Conservation (phyloP, 1,140 invertebrate genomes). For the Philotrypesis tridentata region DNA sequence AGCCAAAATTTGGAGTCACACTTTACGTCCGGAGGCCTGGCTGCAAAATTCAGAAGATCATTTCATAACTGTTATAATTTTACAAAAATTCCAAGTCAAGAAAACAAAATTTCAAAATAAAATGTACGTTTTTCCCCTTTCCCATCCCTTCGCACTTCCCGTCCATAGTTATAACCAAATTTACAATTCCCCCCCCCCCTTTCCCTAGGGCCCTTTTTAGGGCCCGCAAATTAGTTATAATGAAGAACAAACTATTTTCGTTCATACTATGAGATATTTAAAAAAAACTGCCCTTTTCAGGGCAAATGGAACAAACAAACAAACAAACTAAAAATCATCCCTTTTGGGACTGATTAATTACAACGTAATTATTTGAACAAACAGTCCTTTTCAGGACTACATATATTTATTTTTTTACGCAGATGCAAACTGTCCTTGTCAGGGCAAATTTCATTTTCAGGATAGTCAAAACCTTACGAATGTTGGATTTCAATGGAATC, state of each 20-base stretch:
- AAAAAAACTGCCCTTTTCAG: slow-evolving; percentile 63
- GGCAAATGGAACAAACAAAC: slow-evolving; percentile 34
- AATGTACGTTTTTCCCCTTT: slow-evolving; percentile 16
- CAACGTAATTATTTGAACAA: slow-evolving; percentile 30
- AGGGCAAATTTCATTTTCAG: slow-evolving; percentile 41
- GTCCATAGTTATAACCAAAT: slow-evolving; percentile 31
- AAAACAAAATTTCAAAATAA: slow-evolving; percentile 42
- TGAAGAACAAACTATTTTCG: slow-evolving; percentile 51
- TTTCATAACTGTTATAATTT: neutral
- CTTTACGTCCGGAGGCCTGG: neutral
- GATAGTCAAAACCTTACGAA: neutral
- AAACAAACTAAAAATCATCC: slow-evolving; percentile 33
- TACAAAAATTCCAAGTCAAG: neutral
- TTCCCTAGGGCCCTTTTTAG: slow-evolving; percentile 70
- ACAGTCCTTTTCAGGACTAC: slow-evolving; percentile 58
- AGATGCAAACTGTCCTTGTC: slow-evolving; percentile 46
- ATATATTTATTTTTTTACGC: neutral
- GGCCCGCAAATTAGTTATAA: slow-evolving; percentile 68
- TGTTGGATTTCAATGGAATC: neutral
- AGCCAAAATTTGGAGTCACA: neutral
- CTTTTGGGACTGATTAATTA: slow-evolving; percentile 43
- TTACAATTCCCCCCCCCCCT: slow-evolving; percentile 51
- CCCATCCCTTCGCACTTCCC: slow-evolving; percentile 21
- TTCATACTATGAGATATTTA: slow-evolving; percentile 44
- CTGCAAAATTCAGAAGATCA: neutral